Evolutionary conservation across 2,797 vertebrate genomes (phyloP), one percentile per base, ranked within the genome.

Genomic region (Prionace glauca): DNA sequence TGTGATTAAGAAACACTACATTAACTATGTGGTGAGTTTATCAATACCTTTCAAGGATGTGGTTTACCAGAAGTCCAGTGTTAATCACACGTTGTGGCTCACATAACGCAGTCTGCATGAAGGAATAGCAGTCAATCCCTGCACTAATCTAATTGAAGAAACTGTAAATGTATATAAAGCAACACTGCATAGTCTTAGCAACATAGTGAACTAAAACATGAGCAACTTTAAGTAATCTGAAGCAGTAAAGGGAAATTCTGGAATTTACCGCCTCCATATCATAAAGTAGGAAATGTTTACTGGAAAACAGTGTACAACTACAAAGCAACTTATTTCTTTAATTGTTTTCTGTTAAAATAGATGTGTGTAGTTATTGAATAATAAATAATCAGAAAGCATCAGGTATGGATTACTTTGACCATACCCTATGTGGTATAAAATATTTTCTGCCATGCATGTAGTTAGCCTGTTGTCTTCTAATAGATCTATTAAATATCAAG

Each of bases 111-210:
- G 26, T 12, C 22, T 74, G 60, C 71, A 60, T 77, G 32, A 60
- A 74, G 24, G 32, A 32, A 72, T 12, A 65, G 71, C 71, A 74
- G 71, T 26, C 32, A 74, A 29, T 41, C 0, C 8, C 93, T 94
- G 69, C 93, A 94, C 93, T 94, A 95, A 95, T 77, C 60, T 60
- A 77, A 77, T 95, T 32, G 11, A 77, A 72, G 77, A 32, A 60
- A 91, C 88, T 62, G 62, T 91, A 65, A 29, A 18, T 91, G 60
- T n/a, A 95, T 56, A 50, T 74, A 60, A 77, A 95, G 29, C 56
- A 56, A 72, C 67, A 94, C 41, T 72, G 26, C 69, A 32, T 26
- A 92, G 20, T 69, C n/a, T 95, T 60, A 50, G 29, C 45, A 95
- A 74, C 72, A 14, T 50, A 20, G 29, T 77, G 24, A 72, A 56